Conservation (phyloP, 2,797 vertebrate genomes). For the Tamandua tetradactyla region DNA sequence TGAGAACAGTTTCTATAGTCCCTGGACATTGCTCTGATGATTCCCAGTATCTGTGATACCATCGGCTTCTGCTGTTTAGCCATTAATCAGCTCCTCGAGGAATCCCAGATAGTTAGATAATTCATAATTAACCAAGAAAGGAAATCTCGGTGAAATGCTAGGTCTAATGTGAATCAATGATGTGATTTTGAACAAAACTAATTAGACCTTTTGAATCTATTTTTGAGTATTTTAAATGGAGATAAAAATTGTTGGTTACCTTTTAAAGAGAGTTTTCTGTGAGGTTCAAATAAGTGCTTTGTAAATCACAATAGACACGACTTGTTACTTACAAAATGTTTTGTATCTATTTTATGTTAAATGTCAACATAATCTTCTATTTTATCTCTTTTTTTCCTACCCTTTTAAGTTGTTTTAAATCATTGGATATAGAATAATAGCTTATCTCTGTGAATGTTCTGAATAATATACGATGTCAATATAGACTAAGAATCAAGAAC, state of each 20-base stretch:
- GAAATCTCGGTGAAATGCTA: background rate
- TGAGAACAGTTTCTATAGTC: background rate
- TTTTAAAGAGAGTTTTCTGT: background rate
- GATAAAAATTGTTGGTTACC: background rate
- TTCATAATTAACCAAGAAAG: background rate
- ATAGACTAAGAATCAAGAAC: background rate
- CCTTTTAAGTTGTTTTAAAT: background rate
- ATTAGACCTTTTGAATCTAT: background rate
- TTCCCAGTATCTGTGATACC: background rate
- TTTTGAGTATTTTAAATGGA: background rate
- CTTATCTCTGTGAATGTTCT: background rate
- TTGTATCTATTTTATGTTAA: background rate
- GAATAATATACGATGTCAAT: background rate
- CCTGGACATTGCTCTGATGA: background rate
- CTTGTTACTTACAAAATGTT: background rate
- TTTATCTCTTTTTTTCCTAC: background rate
- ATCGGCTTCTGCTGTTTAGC: background rate
- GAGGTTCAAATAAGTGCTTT: background rate
- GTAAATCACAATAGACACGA: background rate
- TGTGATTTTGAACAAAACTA: background rate
- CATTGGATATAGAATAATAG: background rate
- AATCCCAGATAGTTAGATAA: background rate
- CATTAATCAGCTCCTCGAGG: background rate
- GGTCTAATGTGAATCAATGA: background rate
- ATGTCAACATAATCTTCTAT: background rate